Percentiles rank a stretch among this genome's conserved stretches.
phyloP scores from a whole-genome alignment of 2,797 vertebrate species.

The Lacerta viridis region DNA sequence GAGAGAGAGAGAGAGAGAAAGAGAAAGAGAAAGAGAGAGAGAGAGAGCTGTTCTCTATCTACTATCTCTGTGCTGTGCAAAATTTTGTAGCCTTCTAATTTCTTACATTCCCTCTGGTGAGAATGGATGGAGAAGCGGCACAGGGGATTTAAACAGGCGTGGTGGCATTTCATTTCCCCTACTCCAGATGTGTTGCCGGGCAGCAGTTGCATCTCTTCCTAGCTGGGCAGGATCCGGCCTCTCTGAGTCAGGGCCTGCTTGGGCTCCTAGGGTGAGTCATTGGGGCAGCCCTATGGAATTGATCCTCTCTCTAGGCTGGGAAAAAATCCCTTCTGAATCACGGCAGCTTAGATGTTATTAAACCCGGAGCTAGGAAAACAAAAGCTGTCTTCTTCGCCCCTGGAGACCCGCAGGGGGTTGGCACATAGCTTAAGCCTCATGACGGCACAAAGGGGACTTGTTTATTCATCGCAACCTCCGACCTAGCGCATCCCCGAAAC shows the following conservation, averaged over 20 bases:
- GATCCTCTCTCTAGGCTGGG: background rate
- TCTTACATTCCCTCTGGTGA: too few species aligned
- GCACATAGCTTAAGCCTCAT: background rate
- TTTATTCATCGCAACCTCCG: too few species aligned
- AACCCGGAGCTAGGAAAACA: background rate
- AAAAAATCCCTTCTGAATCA: slow-evolving; percentile 34
- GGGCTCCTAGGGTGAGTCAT: background rate
- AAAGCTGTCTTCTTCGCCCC: background rate
- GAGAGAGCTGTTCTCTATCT: too few species aligned
- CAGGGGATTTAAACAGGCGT: fast-evolving
- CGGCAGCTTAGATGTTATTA: background rate
- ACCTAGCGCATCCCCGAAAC: too few species aligned
- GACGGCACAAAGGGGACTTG: background rate
- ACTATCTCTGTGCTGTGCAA: too few species aligned
- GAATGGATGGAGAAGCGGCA: too few species aligned
- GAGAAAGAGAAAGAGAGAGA: too few species aligned
- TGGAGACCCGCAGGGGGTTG: background rate
- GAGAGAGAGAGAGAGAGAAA: too few species aligned
- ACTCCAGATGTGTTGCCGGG: background rate
- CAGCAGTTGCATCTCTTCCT: background rate
- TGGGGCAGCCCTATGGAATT: background rate
- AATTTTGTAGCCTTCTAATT: too few species aligned
- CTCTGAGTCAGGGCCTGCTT: slow-evolving; percentile 4
- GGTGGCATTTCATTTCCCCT: too few species aligned
- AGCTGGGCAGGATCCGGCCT: background rate